Conservation (phyloP, 2,888 invertebrate genomes). For the Cataglyphis livida region DNA sequence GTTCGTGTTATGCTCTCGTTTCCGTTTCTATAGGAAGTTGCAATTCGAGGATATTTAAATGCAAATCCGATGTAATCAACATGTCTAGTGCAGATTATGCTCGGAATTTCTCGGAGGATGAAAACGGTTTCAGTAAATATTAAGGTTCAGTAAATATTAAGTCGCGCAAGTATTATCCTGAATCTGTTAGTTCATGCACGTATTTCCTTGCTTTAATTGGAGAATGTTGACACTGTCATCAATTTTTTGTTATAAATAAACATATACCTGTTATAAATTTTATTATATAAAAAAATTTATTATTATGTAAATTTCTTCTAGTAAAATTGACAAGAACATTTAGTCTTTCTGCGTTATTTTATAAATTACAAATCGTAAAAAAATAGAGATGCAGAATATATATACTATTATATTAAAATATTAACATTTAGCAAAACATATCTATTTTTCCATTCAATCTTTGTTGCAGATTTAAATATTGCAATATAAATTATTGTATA, state of each 20-base stretch:
- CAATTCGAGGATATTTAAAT: constrained; percentile 35
- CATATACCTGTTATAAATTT: not conserved
- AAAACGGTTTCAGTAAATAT: not conserved
- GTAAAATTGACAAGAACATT: not conserved
- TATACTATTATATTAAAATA: not conserved
- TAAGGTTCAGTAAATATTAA: not conserved
- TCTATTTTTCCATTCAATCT: not conserved
- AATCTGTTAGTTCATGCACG: not conserved
- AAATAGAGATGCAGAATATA: not conserved
- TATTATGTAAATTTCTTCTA: not conserved
- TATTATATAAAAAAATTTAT: not conserved
- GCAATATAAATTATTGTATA: not conserved
- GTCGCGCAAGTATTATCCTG: not conserved
- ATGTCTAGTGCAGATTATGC: not conserved
- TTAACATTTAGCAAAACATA: not conserved
- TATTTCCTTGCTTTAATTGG: not conserved
- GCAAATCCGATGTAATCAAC: constrained; percentile 24
- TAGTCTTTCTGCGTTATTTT: not conserved
- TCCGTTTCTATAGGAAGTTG: not conserved
- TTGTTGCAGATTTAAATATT: not conserved
- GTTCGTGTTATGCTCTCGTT: not conserved
- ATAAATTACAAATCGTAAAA: not conserved
- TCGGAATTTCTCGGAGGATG: not conserved
- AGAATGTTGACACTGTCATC: not conserved
- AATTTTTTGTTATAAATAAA: not conserved